Evolutionary conservation across 2,113 vertebrate genomes (phyloP).

Genomic region (Mirza zaza): DNA sequence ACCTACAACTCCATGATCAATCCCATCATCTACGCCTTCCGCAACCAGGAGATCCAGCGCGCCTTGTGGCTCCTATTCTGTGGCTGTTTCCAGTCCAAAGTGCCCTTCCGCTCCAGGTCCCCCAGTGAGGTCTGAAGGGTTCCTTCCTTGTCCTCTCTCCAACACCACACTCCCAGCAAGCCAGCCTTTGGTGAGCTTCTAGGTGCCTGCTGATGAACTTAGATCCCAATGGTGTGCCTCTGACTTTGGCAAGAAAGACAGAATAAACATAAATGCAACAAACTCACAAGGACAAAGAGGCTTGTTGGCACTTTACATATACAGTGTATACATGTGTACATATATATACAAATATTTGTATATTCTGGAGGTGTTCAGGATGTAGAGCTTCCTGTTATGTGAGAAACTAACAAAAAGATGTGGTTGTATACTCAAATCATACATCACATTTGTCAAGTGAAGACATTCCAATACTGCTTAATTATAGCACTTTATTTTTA

Average conservation of each 20-base stretch:
- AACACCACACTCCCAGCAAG: constrained; percentile 48
- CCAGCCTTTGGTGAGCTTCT: constrained; percentile 83
- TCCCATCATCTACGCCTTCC: constrained; percentile 99
- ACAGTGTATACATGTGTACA: constrained; percentile 82
- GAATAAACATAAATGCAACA: constrained; percentile 45
- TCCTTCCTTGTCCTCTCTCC: constrained; percentile 52
- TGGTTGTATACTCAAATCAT: constrained; percentile 82
- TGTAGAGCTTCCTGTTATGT: constrained; percentile 79
- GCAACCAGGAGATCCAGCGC: constrained; percentile 96
- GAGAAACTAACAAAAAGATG: constrained; percentile 82
- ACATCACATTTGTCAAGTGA: constrained; percentile 88
- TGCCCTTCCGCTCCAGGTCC: constrained; percentile 93
- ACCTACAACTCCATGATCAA: constrained; percentile 99
- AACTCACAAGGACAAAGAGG: constrained; percentile 81
- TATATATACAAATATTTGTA: constrained; percentile 83
- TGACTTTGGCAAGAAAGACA: background rate
- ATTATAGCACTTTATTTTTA: constrained; percentile 93
- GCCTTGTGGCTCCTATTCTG: constrained; percentile 95
- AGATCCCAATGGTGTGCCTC: constrained; percentile 48
- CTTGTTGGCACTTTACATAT: constrained; percentile 93
- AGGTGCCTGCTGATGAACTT: constrained; percentile 84
- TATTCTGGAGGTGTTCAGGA: constrained; percentile 81
- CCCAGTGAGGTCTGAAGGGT: constrained; percentile 94
- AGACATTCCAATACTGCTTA: constrained; percentile 87
- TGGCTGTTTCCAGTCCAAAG: constrained; percentile 93